phyloP scores from a whole-genome alignment of 2,113 vertebrate genomes.

The Pagrus major region DNA sequence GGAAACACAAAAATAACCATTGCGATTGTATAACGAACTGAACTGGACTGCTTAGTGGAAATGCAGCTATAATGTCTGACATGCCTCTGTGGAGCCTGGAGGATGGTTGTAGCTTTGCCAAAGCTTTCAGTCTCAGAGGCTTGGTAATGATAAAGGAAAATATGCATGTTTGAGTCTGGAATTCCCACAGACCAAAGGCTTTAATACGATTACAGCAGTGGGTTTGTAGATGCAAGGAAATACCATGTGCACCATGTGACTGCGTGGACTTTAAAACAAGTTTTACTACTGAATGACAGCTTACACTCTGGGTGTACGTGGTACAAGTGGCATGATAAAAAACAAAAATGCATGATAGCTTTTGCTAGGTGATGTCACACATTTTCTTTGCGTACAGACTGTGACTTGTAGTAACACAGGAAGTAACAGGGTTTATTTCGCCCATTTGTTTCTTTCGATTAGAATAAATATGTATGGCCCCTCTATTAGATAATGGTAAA shows the following conservation, averaged over 20 bases:
- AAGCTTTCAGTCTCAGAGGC: not conserved
- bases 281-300: slow-evolving; percentile 25
- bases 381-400: not conserved
- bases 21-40: too few species aligned
- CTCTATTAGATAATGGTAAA: too few species aligned
- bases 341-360: too few species aligned
- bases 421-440: not conserved
- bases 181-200: slow-evolving; percentile 38
- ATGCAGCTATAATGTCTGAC: not conserved
- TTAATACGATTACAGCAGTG: slow-evolving; percentile 56
- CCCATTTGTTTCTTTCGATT: not conserved
- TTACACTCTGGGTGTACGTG: not conserved
- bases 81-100: not conserved
- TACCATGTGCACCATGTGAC: slow-evolving; percentile 65
- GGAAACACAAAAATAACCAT: too few species aligned
- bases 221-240: slow-evolving; percentile 31
- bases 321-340: not conserved
- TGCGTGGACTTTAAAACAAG: slow-evolving; percentile 44
- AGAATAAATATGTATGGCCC: not conserved
- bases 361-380: not conserved
- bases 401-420: not conserved
- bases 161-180: slow-evolving; percentile 29
- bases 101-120: slow-evolving; percentile 9
- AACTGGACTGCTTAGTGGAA: too few species aligned
- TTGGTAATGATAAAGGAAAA: slow-evolving; percentile 16